Conservation (phyloP, 2,113 vertebrate genomes). For the Lucifuga dentata region DNA sequence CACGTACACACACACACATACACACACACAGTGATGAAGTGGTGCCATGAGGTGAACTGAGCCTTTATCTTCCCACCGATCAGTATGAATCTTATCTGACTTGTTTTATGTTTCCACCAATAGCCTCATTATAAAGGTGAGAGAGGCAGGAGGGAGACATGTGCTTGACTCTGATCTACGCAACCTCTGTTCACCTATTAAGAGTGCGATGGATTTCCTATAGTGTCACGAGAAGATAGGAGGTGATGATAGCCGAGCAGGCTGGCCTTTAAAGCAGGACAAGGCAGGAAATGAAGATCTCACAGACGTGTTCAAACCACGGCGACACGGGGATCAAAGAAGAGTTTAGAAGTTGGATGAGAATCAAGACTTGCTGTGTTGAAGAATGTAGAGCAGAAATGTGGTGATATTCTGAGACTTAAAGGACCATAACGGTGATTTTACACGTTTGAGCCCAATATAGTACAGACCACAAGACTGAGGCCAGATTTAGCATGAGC, state of each 20-base stretch:
- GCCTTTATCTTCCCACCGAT: constrained; percentile 58
- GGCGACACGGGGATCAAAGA: too few relatives aligned
- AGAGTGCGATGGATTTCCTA: constrained; percentile 66
- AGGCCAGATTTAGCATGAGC: too few relatives aligned
- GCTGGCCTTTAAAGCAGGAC: constrained; percentile 40
- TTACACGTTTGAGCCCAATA: too few relatives aligned
- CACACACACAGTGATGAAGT: constrained; percentile 6
- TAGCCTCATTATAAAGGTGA: constrained; percentile 51
- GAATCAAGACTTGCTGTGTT: too few relatives aligned
- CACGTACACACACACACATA: constrained; percentile 3
- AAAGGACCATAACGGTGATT: too few relatives aligned
- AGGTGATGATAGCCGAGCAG: constrained; percentile 33
- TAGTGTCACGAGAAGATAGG: constrained; percentile 44
- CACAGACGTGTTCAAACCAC: neutral
- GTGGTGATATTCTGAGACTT: too few relatives aligned
- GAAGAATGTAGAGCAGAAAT: too few relatives aligned
- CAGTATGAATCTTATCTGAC: constrained; percentile 64
- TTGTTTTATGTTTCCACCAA: constrained; percentile 55
- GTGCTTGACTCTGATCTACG: constrained; percentile 67
- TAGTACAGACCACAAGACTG: too few relatives aligned
- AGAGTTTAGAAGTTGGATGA: too few relatives aligned
- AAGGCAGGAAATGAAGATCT: constrained; percentile 30
- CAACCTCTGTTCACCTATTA: constrained; percentile 64
- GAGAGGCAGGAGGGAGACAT: constrained; percentile 37
- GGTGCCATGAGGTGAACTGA: constrained; percentile 39